Base-by-base conservation (phyloP, 92 coral and sea anemone genomes). In the Phymanthus crucifer region DNA sequence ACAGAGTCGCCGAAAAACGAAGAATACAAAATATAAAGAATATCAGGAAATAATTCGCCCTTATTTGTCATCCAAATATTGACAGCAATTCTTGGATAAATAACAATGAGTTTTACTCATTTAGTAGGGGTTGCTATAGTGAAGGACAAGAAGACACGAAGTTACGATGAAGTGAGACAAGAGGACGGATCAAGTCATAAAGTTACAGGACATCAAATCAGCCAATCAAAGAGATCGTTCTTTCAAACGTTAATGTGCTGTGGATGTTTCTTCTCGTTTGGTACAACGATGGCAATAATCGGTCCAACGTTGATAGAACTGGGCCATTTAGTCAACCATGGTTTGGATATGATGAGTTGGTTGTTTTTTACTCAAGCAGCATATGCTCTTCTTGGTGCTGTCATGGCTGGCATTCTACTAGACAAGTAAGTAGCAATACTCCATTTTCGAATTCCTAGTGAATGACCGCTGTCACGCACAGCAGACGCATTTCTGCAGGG, bases 231-330 rank as follows among this genome's bases (percentile, higher is more conserved):
- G 21, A 84, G 90, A 37, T 78, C 80, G n/a, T 43, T 75, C 23
- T 85, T 92, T 29, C 72, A 88, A 46, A 92, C 94, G 9, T 64
- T 86, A n/a, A 61, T 92, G 79, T 92, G 92, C 58, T 92, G 97
- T 7, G 97, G 97, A 6, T 92, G 97, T 37, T 92, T 92, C 75
- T 92, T 92, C 76, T 92, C 92, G 40, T 94, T 94, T 78, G 98
- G 98, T 34, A 92, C 96, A 1, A 94, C 98, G 31, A 92, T 94
- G 90, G 94, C 97, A 14, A 92, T 94, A 71, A 80, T 90, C 9
- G 98, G 98, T 32, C 98, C 98, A 5, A 90, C 97, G 23, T 72
- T 94, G 80, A 94, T 94, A 52, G 97, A 94, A 48, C 76, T 94
- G 27, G 91, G 96, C 32, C 84, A 78, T 35, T 68, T 89, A 43